Evolutionary conservation across 1,140 invertebrate genomes (phyloP).

Genomic region (Rhyacophila brunnea): DNA sequence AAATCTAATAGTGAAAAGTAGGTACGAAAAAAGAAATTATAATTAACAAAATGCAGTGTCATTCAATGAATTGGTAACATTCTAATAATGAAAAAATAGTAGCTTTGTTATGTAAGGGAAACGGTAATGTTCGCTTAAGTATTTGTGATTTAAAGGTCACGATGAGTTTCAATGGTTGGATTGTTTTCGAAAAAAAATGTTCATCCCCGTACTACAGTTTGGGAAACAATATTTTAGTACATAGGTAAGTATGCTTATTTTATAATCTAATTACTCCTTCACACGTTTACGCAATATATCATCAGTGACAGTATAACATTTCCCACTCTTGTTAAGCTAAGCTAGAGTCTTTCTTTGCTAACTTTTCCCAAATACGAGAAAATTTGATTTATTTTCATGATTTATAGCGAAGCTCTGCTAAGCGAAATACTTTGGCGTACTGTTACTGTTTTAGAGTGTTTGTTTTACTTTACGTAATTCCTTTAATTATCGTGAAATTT

Average conservation of each 20-base stretch:
- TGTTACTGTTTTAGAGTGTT: background rate
- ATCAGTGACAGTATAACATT: constrained; percentile 10
- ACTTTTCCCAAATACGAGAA: constrained; percentile 19
- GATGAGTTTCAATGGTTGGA: no score
- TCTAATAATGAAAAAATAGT: no score
- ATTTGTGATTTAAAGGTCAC: no score
- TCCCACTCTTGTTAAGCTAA: constrained; percentile 16
- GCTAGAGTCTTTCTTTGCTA: constrained; percentile 17
- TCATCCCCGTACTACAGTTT: no score
- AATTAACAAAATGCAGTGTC: no score
- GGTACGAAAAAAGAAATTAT: no score
- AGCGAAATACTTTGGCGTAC: background rate
- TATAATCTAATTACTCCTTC: constrained; percentile 19
- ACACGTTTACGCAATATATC: constrained; percentile 24
- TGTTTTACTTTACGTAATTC: background rate
- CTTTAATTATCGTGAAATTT: no score
- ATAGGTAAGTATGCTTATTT: background rate
- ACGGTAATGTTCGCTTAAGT: no score
- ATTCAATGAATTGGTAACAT: no score
- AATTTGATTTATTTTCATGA: constrained; percentile 23
- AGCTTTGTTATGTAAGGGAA: no score
- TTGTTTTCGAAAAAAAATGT: no score
- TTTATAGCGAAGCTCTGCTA: constrained; percentile 9
- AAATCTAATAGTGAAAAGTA: no score
- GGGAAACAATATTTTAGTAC: background rate